Evolutionary conservation across 2,797 vertebrate species (phyloP).

Genomic region (Alectoris magna): DNA sequence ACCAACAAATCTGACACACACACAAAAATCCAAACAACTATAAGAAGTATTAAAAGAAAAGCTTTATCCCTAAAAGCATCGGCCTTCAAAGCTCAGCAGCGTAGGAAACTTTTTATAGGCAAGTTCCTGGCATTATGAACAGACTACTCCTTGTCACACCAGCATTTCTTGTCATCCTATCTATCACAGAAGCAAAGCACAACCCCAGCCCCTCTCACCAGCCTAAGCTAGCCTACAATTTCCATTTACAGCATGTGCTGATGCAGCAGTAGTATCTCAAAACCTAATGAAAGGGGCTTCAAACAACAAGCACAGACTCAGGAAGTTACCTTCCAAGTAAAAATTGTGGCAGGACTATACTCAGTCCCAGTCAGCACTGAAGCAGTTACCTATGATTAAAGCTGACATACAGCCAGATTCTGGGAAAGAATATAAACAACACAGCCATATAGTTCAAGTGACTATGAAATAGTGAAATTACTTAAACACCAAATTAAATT

Average conservation of each 20-base stretch:
- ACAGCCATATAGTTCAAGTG: neutral
- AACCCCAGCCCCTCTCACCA: neutral
- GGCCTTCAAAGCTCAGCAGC: neutral
- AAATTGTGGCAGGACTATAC: neutral
- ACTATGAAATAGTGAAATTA: neutral
- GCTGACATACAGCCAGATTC: neutral
- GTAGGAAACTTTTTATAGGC: neutral
- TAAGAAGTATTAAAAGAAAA: neutral
- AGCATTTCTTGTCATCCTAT: neutral
- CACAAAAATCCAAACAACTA: neutral
- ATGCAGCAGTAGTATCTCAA: neutral
- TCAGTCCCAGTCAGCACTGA: neutral
- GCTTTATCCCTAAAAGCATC: neutral
- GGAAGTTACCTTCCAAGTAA: neutral
- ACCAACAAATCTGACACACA: neutral
- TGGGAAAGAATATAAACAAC: neutral
- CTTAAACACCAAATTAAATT: neutral
- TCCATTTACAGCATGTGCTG: rapidly evolving
- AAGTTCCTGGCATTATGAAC: neutral
- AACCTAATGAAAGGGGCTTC: neutral
- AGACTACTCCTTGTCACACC: neutral
- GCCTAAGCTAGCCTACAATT: no score
- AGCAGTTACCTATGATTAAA: neutral
- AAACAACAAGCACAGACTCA: neutral
- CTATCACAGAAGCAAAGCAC: neutral